Base-by-base conservation (phyloP, 2,113 vertebrate species). In the Syngnathus floridae region DNA sequence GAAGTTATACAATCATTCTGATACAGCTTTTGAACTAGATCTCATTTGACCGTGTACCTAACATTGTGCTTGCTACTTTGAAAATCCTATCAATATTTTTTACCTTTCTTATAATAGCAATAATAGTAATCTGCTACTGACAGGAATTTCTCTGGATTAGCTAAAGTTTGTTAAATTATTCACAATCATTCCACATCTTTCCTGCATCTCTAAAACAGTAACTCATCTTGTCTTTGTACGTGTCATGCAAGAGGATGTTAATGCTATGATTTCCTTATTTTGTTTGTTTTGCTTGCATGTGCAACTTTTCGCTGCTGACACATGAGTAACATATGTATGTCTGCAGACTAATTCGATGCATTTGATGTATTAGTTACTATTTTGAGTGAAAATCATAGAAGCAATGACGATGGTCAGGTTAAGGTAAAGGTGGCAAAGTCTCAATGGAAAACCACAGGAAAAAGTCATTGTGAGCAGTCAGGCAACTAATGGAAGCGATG, bases 401-500 rank as follows among this genome's bases (percentile, higher is more conserved):
- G 51, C 11, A 36, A 19, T 14, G 9, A 13, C 9, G 37, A 35
- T 37, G 3, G 56, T 58, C 37, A 38, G 19, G 56, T 58, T 37
- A 12, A 10, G 8, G 7, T 12, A 37, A 58, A 35, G 9, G 10
- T 12, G 6, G 10, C 13, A 19, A 38, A 11, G n/a, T 38, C 4
- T 36, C 17, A 40, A 40, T 41, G 40, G 36, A 60, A 38, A 60
- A 60, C 36, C 13, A 13, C 57, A 60, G 37, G n/a, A 21, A 40
- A 59, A 56, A 60, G 21, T 64, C 65, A 62, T 71, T 26, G 74
- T 61, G 60, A 45, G 81, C 82, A 84, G 72, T 61, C 79, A 83
- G 13, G 82, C 81, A 38, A 67, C 70, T 82, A 86, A 87, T 83
- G 81, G 83, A 82, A 75, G 77, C 71, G n/a, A 62, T 21, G 73